Conservation (phyloP, 2,113 vertebrate genomes). For the Sapayoa aenigma region DNA sequence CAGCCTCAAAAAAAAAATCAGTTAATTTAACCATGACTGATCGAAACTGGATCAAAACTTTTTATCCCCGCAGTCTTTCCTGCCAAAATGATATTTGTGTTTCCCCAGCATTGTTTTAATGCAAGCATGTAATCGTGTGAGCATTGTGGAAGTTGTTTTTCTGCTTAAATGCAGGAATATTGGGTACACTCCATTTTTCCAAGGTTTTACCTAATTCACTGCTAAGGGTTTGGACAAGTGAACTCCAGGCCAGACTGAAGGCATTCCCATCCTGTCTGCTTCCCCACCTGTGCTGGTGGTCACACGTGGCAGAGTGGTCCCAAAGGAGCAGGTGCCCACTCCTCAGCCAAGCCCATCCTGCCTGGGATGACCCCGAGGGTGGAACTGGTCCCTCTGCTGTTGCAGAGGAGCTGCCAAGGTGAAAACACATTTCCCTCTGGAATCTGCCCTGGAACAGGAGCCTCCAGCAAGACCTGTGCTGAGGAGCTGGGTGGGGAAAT, state of each 20-base stretch:
- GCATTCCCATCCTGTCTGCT: neutral
- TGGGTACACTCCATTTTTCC: neutral
- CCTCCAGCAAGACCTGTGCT: neutral
- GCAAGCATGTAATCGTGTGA: conserved; percentile 8
- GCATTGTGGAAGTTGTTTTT: neutral
- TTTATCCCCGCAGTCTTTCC: neutral
- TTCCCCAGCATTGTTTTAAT: neutral
- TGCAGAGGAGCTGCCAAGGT: neutral
- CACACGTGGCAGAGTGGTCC: neutral
- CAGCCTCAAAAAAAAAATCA: neutral
- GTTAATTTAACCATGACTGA: neutral
- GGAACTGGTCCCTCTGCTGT: neutral
- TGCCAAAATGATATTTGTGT: neutral
- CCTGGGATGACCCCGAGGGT: neutral
- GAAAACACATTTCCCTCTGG: neutral
- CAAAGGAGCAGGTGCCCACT: neutral
- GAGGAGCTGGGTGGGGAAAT: neutral
- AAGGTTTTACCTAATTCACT: neutral
- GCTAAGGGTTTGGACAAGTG: neutral
- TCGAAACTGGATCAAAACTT: neutral
- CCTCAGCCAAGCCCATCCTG: neutral
- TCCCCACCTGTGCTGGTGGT: neutral
- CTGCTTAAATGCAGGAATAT: neutral
- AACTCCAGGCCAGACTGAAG: neutral
- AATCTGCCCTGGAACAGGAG: neutral